Evolutionary conservation across 1,140 invertebrate genomes (phyloP), one percentile per base, ranked within the genome.

Genomic region (Zaprionus taronus): DNA sequence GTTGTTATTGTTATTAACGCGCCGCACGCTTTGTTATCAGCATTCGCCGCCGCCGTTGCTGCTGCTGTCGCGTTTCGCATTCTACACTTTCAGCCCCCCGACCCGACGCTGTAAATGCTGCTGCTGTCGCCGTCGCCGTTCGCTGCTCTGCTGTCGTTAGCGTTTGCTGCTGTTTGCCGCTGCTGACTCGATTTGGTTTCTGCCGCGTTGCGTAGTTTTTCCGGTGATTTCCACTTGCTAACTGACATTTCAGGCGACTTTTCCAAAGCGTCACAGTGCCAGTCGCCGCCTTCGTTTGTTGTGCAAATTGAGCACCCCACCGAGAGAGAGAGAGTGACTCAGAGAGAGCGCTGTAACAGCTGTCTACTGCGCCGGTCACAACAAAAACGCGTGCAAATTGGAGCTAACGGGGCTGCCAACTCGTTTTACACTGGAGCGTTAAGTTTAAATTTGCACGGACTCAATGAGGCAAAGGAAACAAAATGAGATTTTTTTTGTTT

Each of bases 151-250:
- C 74, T 73, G 53, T 69, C 66, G 63, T 77, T 64, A 67, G 72
- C 61, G 61, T 55, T 70, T 67, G 53, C 61, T 79, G 63, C 62
- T 73, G 64, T 78, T 85, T 72, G 70, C 57, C 53, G 62, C 66
- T 51, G 38, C 31, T 47, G 38, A 41, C 15, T 72, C 62, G 68
- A 31, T 79, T 76, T 74, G 56, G 17, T 44, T 71, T 72, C 49
- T 76, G 68, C 84, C 84, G 84, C 84, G 85, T 67, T 85, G 51
- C 78, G 85, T 81, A 90, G 85, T 90, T 89, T 89, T 89, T 89
- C 85, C 85, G 85, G 85, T 82, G 85, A 85, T 90, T 90, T 90
- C 81, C 85, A 89, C 85, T 89, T 90, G 66, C 85, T 81, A 85
- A 85, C 81, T 89, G 85, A 74, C 76, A 72, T 81, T 81, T 90